Conservation (phyloP, 35 echinoderm and acorn worm genomes). For the Diadema setosum region DNA sequence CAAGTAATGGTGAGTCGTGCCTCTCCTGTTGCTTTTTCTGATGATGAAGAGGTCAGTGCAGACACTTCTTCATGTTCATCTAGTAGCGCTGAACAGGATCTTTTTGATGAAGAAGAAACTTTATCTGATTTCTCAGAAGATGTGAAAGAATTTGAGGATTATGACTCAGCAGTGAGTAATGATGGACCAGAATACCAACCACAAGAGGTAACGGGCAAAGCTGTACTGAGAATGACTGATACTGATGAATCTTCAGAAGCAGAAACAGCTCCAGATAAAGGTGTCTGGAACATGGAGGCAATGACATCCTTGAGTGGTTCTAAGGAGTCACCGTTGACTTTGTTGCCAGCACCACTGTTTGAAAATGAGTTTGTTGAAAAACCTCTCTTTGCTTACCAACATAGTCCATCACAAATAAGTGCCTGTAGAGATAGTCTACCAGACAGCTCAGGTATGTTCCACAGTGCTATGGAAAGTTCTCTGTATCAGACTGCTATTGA, state of each 20-base stretch:
- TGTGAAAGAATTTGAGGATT: background rate
- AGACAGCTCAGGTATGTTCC: conserved; percentile 8
- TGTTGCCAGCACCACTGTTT: too few species aligned
- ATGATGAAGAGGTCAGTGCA: background rate
- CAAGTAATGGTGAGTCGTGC: background rate
- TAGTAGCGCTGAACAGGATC: background rate
- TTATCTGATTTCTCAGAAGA: background rate
- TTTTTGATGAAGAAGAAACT: background rate
- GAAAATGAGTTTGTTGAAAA: too few species aligned
- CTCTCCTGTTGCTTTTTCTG: background rate
- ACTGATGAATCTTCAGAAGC: too few species aligned
- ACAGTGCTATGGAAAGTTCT: conserved; percentile 46
- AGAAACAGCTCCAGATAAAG: too few species aligned
- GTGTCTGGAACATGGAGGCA: too few species aligned
- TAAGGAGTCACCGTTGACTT: too few species aligned
- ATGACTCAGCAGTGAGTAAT: background rate
- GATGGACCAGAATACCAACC: background rate
- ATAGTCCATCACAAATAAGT: too few species aligned
- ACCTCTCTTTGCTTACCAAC: too few species aligned
- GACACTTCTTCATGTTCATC: background rate
- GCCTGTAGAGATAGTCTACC: too few species aligned
- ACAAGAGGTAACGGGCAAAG: background rate
- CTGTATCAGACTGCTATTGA: conserved; percentile 49
- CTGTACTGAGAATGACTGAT: background rate
- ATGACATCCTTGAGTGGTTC: too few species aligned